Percentiles rank a stretch among this genome's conserved stretches.
Conservation (phyloP, 2,113 vertebrate genomes). For the Asarcornis scutulata region DNA sequence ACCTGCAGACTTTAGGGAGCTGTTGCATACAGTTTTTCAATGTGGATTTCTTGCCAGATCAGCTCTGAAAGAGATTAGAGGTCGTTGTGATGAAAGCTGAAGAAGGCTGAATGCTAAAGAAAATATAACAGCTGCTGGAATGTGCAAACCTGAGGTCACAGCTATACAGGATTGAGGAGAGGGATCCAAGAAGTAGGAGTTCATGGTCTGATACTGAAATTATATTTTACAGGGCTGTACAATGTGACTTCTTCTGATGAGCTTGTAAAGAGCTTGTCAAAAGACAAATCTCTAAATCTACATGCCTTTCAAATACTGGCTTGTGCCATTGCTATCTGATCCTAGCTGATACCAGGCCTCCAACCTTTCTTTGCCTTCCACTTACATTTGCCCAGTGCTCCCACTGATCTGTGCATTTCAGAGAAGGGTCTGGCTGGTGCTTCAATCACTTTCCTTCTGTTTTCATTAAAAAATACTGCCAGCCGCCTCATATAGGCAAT, state of each 20-base stretch:
- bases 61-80: constrained; percentile 20
- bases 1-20: constrained; percentile 19
- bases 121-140: constrained; percentile 39
- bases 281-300: background rate
- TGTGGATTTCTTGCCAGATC: constrained; percentile 49
- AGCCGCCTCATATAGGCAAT: background rate
- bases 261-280: background rate
- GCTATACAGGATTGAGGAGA: accelerated
- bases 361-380: background rate
- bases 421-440: background rate
- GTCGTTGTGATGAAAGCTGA: constrained; percentile 41
- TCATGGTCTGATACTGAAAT: background rate
- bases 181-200: background rate
- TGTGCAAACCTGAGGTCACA: background rate
- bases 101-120: constrained; percentile 28
- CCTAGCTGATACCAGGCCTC: background rate
- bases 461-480: background rate
- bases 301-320: background rate
- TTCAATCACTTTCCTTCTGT: background rate
- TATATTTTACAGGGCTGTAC: background rate
- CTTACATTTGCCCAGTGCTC: background rate
- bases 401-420: background rate
- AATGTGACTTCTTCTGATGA: background rate
- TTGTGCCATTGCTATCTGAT: background rate
- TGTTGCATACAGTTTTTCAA: background rate